These are phyloP conservation scores for Entomobrya proxima DNA, from an alignment of 2,888 invertebrate genomes.

Conservation along the genomic window DNA sequence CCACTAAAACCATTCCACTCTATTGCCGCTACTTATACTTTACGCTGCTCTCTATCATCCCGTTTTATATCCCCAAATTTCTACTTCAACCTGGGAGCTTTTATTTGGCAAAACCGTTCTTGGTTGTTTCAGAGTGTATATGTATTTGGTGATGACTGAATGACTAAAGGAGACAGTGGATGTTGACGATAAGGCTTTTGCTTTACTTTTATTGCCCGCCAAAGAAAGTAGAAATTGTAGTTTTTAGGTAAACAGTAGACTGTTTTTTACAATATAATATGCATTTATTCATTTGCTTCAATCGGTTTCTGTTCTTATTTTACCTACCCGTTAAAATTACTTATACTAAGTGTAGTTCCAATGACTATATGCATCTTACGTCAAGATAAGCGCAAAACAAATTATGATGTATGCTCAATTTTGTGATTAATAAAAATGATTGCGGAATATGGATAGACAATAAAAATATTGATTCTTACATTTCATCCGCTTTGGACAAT, in stretches of 20 bases:
- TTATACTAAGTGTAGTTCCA: neutral
- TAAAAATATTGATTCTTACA: conserved; percentile 77
- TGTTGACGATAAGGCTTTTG: conserved; percentile 10
- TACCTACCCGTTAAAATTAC: neutral
- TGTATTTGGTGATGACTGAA: conserved; percentile 12
- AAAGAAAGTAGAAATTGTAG: conserved; percentile 10
- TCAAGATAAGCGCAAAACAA: no score
- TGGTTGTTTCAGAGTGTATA: no score
- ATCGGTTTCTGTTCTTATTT: neutral
- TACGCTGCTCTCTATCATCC: neutral
- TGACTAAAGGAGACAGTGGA: neutral
- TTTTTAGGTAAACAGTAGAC: conserved; percentile 28
- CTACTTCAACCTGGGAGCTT: neutral
- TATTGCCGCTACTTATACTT: conserved; percentile 44
- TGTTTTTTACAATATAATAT: neutral
- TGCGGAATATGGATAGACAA: conserved; percentile 10
- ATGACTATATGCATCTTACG: neutral
- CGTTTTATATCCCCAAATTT: neutral
- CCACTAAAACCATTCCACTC: conserved; percentile 49
- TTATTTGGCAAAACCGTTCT: conserved; percentile 24
- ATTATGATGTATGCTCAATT: neutral
- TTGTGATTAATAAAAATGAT: neutral
- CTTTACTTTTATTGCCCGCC: conserved; percentile 9
- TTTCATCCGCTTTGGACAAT: conserved; percentile 81
- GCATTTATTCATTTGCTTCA: neutral